Conservation (phyloP, 2,888 invertebrate genomes). For the Julus scandinavius region DNA sequence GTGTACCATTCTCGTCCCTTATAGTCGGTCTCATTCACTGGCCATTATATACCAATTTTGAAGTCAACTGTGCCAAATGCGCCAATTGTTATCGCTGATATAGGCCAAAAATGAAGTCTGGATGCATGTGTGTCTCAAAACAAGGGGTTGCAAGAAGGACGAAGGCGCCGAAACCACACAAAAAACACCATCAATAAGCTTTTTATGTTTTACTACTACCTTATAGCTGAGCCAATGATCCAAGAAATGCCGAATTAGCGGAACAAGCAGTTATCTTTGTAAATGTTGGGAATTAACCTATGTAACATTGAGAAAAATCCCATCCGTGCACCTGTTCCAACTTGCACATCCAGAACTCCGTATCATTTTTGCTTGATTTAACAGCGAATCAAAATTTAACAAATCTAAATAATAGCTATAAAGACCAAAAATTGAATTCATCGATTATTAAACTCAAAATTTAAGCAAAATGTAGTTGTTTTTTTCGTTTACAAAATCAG, state of each 20-base stretch:
- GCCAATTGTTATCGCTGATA: background rate
- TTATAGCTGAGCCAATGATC: background rate
- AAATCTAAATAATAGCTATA: too few species aligned
- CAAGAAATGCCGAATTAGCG: background rate
- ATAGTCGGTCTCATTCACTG: background rate
- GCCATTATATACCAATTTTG: conserved; percentile 37
- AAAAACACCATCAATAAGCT: background rate
- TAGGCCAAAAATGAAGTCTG: background rate
- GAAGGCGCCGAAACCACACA: background rate
- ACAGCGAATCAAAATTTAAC: too few species aligned
- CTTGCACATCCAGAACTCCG: too few species aligned
- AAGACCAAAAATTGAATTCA: too few species aligned
- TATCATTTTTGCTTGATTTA: too few species aligned
- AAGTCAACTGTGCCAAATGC: conserved; percentile 42
- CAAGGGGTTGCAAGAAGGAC: background rate
- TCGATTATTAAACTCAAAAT: too few species aligned
- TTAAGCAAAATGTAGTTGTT: too few species aligned
- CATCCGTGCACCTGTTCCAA: too few species aligned
- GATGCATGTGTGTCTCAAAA: background rate
- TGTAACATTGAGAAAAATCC: too few species aligned
- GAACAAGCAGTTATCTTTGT: background rate
- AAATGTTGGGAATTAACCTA: too few species aligned
- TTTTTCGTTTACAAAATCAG: too few species aligned
- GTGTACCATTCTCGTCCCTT: background rate
- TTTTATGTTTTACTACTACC: background rate